Base-by-base conservation (phyloP, 1,140 invertebrate species). In the Scylla paramamosain region DNA sequence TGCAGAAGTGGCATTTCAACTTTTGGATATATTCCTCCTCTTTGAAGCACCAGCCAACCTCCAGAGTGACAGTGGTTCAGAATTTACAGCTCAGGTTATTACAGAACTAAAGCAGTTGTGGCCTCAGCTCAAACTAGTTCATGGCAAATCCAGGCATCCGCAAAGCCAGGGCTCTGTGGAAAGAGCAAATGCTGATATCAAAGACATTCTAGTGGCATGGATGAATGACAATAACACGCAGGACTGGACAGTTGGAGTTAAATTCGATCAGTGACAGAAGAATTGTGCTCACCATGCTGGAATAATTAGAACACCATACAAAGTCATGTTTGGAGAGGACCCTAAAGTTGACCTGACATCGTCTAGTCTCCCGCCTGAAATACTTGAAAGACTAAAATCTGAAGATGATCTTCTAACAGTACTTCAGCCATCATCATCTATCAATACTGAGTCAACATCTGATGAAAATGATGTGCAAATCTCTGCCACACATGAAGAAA, bases 21-120 rank as follows among this genome's bases (percentile, higher is more conserved):
- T 97, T 16, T 39, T 97, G 2, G 96, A 97, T 93, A 97, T 97
- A 94, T 97, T 97, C 96, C 96, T 96, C 32, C 95, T 96, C 96
- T 96, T 97, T 96, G 96, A 96, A 14, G 96, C 96, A 86, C 96
- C 97, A 45, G 67, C 82, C 83, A 97, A 97, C 77, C 96, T 97
- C 39, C 97, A 97, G 92, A 96, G 96, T 96, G 96, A 97, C 91
- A 97, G 97, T 93, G 97, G 96, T 29, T 77, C 96, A 0, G 96
- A 97, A 95, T 97, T 97, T 95, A 96, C 95, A 67, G 96, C 96
- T 95, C 90, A 95, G 28, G 92, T 96, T 25, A 86, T 96, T 67
- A 82, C 48, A 46, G 87, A 94, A 45, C 52, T 92, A 12, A 94
- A 92, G 52, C 6, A 89, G 16, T 12, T 94, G 10, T 89, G 93